These are phyloP conservation scores for Drosophila albomicans DNA, from an alignment of 1,140 invertebrate genomes.

Conservation along the genomic window DNA sequence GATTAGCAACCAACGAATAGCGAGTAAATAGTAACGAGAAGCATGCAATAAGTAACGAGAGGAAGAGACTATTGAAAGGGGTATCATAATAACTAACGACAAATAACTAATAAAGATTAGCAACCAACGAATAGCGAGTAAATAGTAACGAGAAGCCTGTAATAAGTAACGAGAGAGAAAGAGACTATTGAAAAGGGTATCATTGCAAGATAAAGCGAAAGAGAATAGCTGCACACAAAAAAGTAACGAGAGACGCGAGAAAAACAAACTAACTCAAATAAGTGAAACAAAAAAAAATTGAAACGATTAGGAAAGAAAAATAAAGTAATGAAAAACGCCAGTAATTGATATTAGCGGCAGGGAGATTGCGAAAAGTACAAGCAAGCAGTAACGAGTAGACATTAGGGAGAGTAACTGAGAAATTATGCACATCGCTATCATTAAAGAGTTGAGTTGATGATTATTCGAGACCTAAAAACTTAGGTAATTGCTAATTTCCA, in stretches of 20 bases:
- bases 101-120: not conserved
- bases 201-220: too few relatives aligned
- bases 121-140: not conserved
- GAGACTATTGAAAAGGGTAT: not conserved
- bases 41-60: not conserved
- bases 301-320: not conserved
- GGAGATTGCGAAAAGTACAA: not conserved
- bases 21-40: not conserved
- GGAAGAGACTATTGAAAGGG: not conserved
- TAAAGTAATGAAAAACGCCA: not conserved
- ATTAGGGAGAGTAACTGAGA: constrained; percentile 4
- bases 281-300: too few relatives aligned
- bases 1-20: not conserved
- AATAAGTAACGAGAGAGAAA: not conserved
- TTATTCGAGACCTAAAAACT: not conserved
- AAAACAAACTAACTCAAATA: too few relatives aligned
- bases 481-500: constrained; percentile 7
- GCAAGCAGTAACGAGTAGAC: too few relatives aligned
- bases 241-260: too few relatives aligned
- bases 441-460: not conserved
- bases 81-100: too few relatives aligned
- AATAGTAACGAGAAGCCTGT: not conserved
- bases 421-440: not conserved
- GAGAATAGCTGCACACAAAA: too few relatives aligned
- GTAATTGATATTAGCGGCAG: too few relatives aligned